phyloP scores from a whole-genome alignment of 2,888 invertebrate genomes.

The Andrena camellia region DNA sequence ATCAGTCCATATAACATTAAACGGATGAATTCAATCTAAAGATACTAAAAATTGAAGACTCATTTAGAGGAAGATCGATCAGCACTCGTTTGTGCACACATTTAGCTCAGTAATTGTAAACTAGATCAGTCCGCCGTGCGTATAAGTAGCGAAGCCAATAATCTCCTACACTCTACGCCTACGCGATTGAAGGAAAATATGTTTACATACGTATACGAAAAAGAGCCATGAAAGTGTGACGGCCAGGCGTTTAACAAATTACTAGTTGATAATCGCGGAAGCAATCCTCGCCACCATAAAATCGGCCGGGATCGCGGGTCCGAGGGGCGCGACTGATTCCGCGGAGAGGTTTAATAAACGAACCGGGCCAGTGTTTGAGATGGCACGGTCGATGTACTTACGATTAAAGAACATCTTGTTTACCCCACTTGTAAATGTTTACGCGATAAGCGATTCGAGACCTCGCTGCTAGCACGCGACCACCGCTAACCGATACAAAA shows the following conservation, averaged over 20 bases:
- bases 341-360: slow-evolving; percentile 64
- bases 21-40: too few species aligned
- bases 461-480: slow-evolving; percentile 71
- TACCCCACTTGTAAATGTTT: slow-evolving; percentile 80
- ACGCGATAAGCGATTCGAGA: slow-evolving; percentile 78
- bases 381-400: slow-evolving; percentile 67
- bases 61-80: too few species aligned
- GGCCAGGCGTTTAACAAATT: not conserved
- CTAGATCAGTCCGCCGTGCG: too few species aligned
- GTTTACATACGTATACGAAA: not conserved
- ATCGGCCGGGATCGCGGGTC: not conserved
- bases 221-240: not conserved
- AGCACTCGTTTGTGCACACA: too few species aligned
- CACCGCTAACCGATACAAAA: slow-evolving; percentile 50
- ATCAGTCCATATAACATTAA: too few species aligned
- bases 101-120: too few species aligned
- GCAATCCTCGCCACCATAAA: not conserved
- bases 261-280: not conserved
- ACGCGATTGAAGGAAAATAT: not conserved
- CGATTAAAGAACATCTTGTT: slow-evolving; percentile 79
- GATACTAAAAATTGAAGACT: too few species aligned
- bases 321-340: slow-evolving; percentile 15
- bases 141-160: too few species aligned
- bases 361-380: slow-evolving; percentile 57
- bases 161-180: too few species aligned